Evolutionary conservation across 2,888 invertebrate genomes (phyloP), one percentile per base, ranked within the genome.

Genomic region (Aphelenchoides bicaudatus): DNA sequence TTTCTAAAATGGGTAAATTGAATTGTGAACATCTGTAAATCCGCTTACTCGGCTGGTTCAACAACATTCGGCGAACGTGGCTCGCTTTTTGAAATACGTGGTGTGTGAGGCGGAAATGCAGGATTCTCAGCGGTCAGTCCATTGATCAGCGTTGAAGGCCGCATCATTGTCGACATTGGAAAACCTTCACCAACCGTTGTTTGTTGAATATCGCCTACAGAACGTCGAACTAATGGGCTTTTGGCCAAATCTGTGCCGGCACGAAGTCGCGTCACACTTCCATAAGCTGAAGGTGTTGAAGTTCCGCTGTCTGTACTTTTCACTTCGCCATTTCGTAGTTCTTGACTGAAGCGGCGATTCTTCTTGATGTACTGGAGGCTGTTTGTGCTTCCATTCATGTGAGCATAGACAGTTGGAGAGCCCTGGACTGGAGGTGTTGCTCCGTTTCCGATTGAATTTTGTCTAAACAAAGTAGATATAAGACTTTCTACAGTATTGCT

Each of bases 321-420:
- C 10, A 21, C 43, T 6, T n/a, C 43, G 43, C 16, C 23, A n/a
- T 21, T 43, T 8, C 43, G 43, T n/a, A 21, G 21, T n/a, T 43
- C 43, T n/a, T 21, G 16, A 6, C 8, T 8, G 43, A 21, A 25
- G 23, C 43, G 43, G 8, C 43, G 43, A 6, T 43, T 19, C 23
- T 25, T 19, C 23, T 43, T 43, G 10, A 43, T 25, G 43, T 43
- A 67, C n/a, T 67, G 62, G 28, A 64, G 29, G 39, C 50, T 64
- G 39, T 46, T 31, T 19, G 64, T 50, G 39, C 65, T 65, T 13
- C 64, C 64, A 39, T 64, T 64, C 52, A 66, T 63, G 21, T 64
- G 62, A 10, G 63, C 64, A 31, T 66, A 63, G 28, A 63, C 65
- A 28, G 61, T 51, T 10, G 63, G 59, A 8, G 63, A 65, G 31